Base-by-base conservation (phyloP, 1,140 invertebrate genomes). In the Mesaphorura yosii region DNA sequence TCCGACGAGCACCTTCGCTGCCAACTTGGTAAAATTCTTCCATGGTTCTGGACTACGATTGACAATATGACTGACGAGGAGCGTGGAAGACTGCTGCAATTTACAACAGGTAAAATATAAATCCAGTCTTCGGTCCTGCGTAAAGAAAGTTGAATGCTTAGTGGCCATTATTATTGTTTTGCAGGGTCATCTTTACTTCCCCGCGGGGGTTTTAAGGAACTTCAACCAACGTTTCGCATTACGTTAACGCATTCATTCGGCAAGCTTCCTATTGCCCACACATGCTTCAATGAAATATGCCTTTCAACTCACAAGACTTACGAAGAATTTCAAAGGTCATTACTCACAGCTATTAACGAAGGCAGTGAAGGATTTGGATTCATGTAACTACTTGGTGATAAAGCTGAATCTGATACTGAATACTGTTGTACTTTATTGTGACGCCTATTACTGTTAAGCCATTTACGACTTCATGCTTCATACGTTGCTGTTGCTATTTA, bases 11-110 rank as follows among this genome's bases (percentile, higher is more conserved):
- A 47, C 42, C 91, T 91, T 69, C 73, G 81, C 31, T n/a, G n/a
- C n/a, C n/a, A n/a, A n/a, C n/a, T n/a, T n/a, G n/a, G n/a, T n/a
- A 78, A 86, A 50, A 80, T 91, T 31, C 71, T 93, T 17, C 82
- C 81, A 55, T 94, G 90, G 89, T 92, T 94, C 69, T 94, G 90
- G 90, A 87, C 87, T 2, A 86, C 88, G 37, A 80, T 95, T 15
- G 82, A 80, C 55, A 88, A 86, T 68, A 90, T 94, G 67, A 88
- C 84, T 26, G 81, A 84, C 62, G 88, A 91, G 66, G 88, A 95
- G 73, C 88, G 91, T 80, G 88, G 88, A 1, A 73, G 88, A 39
- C 73, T 95, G 55, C 72, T 94, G 57, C 90, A 95, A 70, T 95
- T 95, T 69, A 89, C 86, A 15, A 94, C 90, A 1, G 86, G 85